Percentiles rank a stretch among this genome's conserved stretches.
Conservation (phyloP, 2,113 vertebrate species). For the Theristicus caerulescens region DNA sequence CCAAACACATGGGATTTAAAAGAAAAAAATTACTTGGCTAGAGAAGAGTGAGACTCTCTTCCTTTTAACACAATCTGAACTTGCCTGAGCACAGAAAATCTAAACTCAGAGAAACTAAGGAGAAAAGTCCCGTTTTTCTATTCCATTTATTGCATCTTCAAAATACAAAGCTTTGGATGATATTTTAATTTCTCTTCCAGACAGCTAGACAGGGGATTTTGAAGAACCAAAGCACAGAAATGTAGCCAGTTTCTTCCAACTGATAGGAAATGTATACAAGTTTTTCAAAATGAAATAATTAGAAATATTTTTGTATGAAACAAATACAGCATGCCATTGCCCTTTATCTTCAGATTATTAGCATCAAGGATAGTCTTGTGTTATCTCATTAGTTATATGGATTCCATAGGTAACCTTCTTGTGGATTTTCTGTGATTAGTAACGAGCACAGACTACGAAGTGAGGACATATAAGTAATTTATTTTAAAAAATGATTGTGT, state of each 20-base stretch:
- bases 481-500: background rate
- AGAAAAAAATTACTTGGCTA: background rate
- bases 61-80: background rate
- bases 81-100: background rate
- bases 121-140: background rate
- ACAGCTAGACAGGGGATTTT: background rate
- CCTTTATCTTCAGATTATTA: background rate
- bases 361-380: background rate
- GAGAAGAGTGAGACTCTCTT: background rate
- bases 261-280: background rate
- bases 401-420: background rate
- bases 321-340: background rate
- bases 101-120: background rate
- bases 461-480: background rate
- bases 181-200: background rate
- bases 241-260: background rate
- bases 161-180: background rate
- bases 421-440: background rate
- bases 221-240: background rate
- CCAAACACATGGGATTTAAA: background rate
- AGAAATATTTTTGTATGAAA: background rate
- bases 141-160: background rate
- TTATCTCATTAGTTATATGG: background rate
- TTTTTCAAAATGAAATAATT: background rate
- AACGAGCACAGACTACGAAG: background rate